phyloP scores from a whole-genome alignment of 2,797 vertebrate genomes.

The Tangara arthus region DNA sequence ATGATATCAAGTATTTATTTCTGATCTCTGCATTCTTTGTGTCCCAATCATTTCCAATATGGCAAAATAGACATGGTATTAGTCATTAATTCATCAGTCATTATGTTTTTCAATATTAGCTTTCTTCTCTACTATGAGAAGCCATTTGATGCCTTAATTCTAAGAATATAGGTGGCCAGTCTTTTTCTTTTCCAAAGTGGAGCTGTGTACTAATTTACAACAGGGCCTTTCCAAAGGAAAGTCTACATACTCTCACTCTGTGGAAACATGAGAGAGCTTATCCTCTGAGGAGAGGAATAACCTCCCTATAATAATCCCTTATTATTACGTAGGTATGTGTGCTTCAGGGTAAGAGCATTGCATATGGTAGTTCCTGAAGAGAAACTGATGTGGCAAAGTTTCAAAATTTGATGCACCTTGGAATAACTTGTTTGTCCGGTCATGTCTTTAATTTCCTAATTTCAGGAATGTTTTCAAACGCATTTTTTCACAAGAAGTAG shows the following conservation, averaged over 20 bases:
- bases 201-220: background rate
- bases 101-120: background rate
- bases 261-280: background rate
- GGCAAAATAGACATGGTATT: background rate
- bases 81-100: background rate
- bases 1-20: background rate
- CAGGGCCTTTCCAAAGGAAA: background rate
- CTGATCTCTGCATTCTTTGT: background rate
- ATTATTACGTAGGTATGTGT: background rate
- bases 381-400: background rate
- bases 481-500: background rate
- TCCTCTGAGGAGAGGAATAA: background rate
- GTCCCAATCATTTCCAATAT: background rate
- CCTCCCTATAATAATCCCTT: no score
- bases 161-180: background rate
- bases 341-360: slow-evolving; percentile 1
- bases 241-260: background rate
- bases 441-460: slow-evolving; percentile 3
- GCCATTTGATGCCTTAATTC: background rate
- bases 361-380: background rate
- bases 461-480: background rate
- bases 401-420: background rate
- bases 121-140: background rate
- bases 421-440: slow-evolving; percentile 20
- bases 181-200: background rate